Conservation (phyloP, 1,140 invertebrate species). For the Parasteatoda tepidariorum region DNA sequence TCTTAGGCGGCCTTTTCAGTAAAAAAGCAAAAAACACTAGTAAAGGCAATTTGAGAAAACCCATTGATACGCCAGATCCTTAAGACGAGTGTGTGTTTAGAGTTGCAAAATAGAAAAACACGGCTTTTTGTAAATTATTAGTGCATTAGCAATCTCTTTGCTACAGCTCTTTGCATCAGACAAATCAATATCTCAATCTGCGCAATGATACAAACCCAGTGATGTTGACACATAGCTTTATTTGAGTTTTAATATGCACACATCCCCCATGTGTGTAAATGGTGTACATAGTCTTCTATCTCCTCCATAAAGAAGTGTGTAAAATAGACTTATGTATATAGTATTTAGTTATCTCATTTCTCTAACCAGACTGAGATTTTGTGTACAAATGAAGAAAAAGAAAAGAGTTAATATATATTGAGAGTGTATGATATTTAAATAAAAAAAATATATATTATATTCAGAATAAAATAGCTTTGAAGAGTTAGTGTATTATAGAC, state of each 20-base stretch:
- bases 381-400: conserved; percentile 3
- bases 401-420: conserved; percentile 51
- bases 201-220: neutral
- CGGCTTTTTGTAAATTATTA: neutral
- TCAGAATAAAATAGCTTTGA: neutral
- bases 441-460: conserved; percentile 36
- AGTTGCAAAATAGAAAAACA: neutral
- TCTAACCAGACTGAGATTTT: neutral
- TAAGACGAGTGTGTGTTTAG: neutral
- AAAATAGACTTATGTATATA: conserved; percentile 55
- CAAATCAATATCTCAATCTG: conserved; percentile 11
- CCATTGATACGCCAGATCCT: conserved; percentile 12
- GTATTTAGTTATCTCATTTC: conserved; percentile 45
- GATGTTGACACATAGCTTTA: conserved; percentile 50
- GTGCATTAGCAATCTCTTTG: neutral
- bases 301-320: conserved; percentile 48
- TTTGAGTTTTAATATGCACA: conserved; percentile 15
- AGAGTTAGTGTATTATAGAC: conserved; percentile 32
- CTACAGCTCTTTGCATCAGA: conserved; percentile 25
- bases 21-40: conserved; percentile 66
- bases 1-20: conserved; percentile 74
- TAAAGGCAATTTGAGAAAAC: conserved; percentile 49
- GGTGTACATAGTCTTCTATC: conserved; percentile 36
- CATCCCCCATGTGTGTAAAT: neutral
- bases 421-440: conserved; percentile 33